A percentile compares a stretch with the other conserved stretches of the same genome.
phyloP scores from a whole-genome alignment of 2,888 invertebrate genomes.

The Camptogramma bilineatum region DNA sequence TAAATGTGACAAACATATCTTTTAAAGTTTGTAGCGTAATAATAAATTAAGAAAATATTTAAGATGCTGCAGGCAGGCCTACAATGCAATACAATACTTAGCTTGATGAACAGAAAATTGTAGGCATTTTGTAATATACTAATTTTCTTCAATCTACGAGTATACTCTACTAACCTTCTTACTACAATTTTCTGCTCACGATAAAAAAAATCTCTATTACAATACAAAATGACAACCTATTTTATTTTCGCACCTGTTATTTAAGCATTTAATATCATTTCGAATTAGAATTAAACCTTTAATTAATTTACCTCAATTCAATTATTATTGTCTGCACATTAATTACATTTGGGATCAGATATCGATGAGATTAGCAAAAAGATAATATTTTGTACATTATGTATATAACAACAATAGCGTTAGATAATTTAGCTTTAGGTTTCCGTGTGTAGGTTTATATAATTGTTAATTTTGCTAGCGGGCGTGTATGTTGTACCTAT shows the following conservation, averaged over 20 bases:
- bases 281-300: slow-evolving; percentile 11
- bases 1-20: slow-evolving; percentile 55
- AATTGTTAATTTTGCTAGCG: slow-evolving; percentile 59
- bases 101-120: slow-evolving; percentile 15
- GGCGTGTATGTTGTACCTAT: slow-evolving; percentile 60
- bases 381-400: slow-evolving; percentile 75
- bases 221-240: background rate
- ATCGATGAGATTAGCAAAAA: slow-evolving; percentile 40
- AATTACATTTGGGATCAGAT: slow-evolving; percentile 12
- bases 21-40: slow-evolving; percentile 37
- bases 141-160: slow-evolving; percentile 19
- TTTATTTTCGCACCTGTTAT: slow-evolving; percentile 68
- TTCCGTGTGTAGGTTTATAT: slow-evolving; percentile 66
- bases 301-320: slow-evolving; percentile 1
- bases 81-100: background rate
- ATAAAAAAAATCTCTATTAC: background rate
- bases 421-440: slow-evolving; percentile 70
- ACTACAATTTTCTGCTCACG: slow-evolving; percentile 12
- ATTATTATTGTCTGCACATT: slow-evolving; percentile 11
- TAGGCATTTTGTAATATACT: slow-evolving; percentile 25
- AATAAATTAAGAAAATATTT: slow-evolving; percentile 28
- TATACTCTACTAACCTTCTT: slow-evolving; percentile 9
- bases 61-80: slow-evolving; percentile 16
- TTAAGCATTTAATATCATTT: slow-evolving; percentile 58
- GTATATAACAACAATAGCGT: slow-evolving; percentile 74